A percentile compares a stretch with the other conserved stretches of the same genome.
These are phyloP conservation scores for Prunella strophiata DNA, from an alignment of 2,797 vertebrate genomes.

Conservation along the genomic window DNA sequence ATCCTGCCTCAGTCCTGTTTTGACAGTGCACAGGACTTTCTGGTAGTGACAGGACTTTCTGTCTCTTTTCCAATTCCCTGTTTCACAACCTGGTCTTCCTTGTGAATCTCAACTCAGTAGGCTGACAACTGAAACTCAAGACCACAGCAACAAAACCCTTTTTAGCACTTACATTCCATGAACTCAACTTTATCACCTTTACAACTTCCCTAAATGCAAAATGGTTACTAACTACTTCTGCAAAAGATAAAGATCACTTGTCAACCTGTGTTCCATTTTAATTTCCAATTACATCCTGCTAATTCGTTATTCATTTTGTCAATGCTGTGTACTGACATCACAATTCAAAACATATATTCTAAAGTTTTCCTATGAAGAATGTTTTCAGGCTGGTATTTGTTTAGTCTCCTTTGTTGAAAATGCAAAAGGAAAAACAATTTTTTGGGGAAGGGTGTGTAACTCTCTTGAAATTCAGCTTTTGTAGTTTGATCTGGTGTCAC, in stretches of 20 bases:
- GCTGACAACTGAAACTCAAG: neutral
- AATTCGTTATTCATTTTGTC: neutral
- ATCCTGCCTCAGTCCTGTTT: neutral
- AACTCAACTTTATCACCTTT: neutral
- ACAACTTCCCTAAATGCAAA: neutral
- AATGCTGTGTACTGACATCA: neutral
- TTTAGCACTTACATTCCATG: neutral
- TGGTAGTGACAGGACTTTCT: neutral
- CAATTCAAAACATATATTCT: neutral
- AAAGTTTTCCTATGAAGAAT: neutral
- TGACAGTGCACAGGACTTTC: neutral
- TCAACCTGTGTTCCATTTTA: neutral
- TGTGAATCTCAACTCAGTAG: neutral
- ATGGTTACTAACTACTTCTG: neutral
- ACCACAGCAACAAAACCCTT: neutral
- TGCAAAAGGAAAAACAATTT: neutral
- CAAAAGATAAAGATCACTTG: neutral
- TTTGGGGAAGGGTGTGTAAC: rapidly evolving
- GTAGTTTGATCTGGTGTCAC: neutral
- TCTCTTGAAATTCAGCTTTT: neutral
- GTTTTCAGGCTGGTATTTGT: neutral
- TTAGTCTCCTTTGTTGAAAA: neutral
- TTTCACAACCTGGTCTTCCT: neutral
- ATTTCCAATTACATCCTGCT: neutral
- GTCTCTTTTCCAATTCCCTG: neutral